Percentiles rank a stretch among this genome's conserved stretches.
These are phyloP conservation scores for Acipenser ruthenus DNA, from an alignment of 2,797 vertebrate species.

Conservation along the genomic window DNA sequence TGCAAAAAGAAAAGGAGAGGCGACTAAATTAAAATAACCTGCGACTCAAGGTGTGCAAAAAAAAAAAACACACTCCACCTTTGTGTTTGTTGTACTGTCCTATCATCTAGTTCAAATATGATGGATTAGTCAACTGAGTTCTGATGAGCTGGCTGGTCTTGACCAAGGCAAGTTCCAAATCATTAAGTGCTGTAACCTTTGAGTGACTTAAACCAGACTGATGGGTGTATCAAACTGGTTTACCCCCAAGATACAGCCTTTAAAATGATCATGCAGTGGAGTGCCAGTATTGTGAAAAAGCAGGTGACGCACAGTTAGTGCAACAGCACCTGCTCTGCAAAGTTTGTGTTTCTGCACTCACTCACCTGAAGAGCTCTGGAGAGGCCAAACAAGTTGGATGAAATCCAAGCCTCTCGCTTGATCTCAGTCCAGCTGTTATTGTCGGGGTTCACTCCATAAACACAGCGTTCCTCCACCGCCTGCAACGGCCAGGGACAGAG, in stretches of 20 bases:
- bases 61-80: not conserved
- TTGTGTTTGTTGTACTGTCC: too few species aligned
- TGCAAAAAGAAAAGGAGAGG: conserved; percentile 26
- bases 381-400: conserved; percentile 81
- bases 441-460: conserved; percentile 76
- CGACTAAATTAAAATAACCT: conserved; percentile 9
- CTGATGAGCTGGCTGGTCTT: too few species aligned
- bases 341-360: conserved; percentile 19
- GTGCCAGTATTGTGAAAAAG: too few species aligned
- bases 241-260: too few species aligned
- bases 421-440: conserved; percentile 86
- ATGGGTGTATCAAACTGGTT: too few species aligned
- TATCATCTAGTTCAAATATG: too few species aligned
- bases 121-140: too few species aligned
- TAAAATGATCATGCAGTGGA: too few species aligned
- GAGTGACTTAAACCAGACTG: too few species aligned
- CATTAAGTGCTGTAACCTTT: too few species aligned
- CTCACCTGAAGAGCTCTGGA: conserved; percentile 89
- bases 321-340: not conserved
- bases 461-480: conserved; percentile 87
- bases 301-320: not conserved
- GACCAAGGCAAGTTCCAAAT: too few species aligned
- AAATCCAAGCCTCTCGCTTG: conserved; percentile 89
- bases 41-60: not conserved
- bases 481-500: conserved; percentile 27